Evolutionary conservation across 2,113 vertebrate species (phyloP), one percentile per base, ranked within the genome.

Genomic region (Hiodon alosoides): DNA sequence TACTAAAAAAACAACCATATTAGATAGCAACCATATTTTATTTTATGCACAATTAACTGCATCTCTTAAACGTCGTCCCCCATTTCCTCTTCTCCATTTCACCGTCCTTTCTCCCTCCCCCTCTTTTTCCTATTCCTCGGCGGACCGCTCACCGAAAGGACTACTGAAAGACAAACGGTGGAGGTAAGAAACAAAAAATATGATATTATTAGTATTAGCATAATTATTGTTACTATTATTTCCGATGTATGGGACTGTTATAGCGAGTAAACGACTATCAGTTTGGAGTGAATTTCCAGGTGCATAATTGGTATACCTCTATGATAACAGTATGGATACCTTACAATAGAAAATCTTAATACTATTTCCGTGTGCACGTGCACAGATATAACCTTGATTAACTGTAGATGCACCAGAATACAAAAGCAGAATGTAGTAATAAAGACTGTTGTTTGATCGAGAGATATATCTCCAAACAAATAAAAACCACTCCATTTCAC

Each of bases 101-200:
- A 59, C 64, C 55, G 73, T 75, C 73, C 73, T 67, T 75, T 60
- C 31, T 75, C 11, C 4, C 73, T 50, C 65, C 65, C 73, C 64
- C 61, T 62, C 61, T 52, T 17, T 8, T 64, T 54, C 55, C 47
- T 75, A 31, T 75, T 14, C 55, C 17, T 75, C 65, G 73, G 57
- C 65, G 54, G 59, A 68, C 53, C 46, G 8, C 53, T 75, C 53
- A 75, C 55, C 46, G 65, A 65, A 67, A 67, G 13, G 65, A 55
- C 65, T 67, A 59, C 47, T 47, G 72, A 54, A 46, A 66, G 17
- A 50, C 59, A 13, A 51, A 73, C 73, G 10, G 66, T 75, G 73
- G 64, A 75, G 73, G 73, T 75, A 75, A 75, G 73, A 66, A 71
- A 17, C 48, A 67, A 58, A 46, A 47, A 14, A 9, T 14, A 11